These are phyloP conservation scores for Coregonus clupeaformis DNA, from an alignment of 2,113 vertebrate genomes.

Conservation along the genomic window DNA sequence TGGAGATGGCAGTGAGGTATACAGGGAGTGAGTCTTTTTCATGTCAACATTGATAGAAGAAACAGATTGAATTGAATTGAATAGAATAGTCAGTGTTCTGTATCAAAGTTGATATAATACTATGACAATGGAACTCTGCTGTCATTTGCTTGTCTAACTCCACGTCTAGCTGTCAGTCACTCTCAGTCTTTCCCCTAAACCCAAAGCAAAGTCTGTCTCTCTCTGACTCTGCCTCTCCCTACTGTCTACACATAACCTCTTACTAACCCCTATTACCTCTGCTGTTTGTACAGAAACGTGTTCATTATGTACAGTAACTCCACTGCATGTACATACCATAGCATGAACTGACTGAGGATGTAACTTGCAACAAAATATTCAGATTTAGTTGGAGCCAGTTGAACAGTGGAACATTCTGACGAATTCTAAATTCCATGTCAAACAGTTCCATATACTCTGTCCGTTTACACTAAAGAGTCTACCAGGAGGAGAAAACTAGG, in stretches of 20 bases:
- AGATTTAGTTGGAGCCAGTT: background rate
- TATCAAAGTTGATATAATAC: conserved; percentile 63
- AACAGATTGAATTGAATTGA: conserved; percentile 46
- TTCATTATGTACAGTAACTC: background rate
- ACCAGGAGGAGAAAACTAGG: conserved; percentile 47
- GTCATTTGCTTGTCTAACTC: background rate
- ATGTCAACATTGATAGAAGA: conserved; percentile 28
- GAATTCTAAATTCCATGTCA: conserved; percentile 32
- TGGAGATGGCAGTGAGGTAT: conserved; percentile 51
- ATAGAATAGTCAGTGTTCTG: conserved; percentile 54
- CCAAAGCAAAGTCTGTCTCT: background rate
- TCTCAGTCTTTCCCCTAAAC: background rate
- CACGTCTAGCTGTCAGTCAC: background rate
- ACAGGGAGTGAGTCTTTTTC: conserved; percentile 37
- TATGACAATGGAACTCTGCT: background rate
- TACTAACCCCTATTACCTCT: conserved; percentile 15
- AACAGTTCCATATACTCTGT: conserved; percentile 42
- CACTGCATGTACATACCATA: background rate
- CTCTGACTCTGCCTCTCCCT: background rate
- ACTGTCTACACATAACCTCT: background rate
- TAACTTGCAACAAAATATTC: conserved; percentile 2
- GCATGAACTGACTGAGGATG: background rate
- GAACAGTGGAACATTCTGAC: background rate
- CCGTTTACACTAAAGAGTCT: conserved; percentile 50
- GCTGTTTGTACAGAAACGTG: conserved; percentile 5